Conservation (phyloP, 2,888 invertebrate species). For the Drosophila ochracea region DNA sequence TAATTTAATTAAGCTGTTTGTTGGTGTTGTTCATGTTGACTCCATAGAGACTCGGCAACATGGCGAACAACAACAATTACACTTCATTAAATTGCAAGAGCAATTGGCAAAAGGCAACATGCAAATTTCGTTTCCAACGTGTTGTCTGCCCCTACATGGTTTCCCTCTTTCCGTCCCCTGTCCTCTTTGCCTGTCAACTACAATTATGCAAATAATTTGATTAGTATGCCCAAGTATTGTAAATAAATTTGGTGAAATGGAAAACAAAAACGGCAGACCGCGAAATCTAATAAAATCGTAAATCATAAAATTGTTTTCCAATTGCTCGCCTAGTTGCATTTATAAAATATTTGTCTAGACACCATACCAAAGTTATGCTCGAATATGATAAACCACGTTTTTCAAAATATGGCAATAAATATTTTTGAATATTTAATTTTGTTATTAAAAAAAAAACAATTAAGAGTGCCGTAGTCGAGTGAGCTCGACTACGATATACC, state of each 20-base stretch:
- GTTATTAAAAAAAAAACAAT: background rate
- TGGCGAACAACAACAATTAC: conserved; percentile 66
- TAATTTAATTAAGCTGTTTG: conserved; percentile 59
- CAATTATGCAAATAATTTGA: conserved; percentile 80
- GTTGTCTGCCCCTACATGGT: conserved; percentile 28
- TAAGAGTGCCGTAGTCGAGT: too few relatives aligned
- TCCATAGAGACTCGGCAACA: conserved; percentile 42
- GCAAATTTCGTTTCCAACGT: conserved; percentile 54
- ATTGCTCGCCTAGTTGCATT: conserved; percentile 21
- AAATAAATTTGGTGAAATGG: conserved; percentile 62
- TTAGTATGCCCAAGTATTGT: conserved; percentile 67
- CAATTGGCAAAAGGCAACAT: conserved; percentile 67
- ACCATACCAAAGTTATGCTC: background rate
- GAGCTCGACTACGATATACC: too few relatives aligned
- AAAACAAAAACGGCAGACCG: conserved; percentile 56
- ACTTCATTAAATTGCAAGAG: conserved; percentile 78
- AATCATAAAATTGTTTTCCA: conserved; percentile 67
- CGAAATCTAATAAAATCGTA: conserved; percentile 70
- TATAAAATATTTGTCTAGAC: background rate
- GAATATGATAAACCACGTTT: background rate
- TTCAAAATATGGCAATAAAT: background rate
- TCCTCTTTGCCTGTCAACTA: conserved; percentile 21
- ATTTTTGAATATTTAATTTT: background rate
- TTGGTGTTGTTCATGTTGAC: conserved; percentile 33
- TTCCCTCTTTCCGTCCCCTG: background rate